These are phyloP conservation scores for Mycalesis mineus DNA, from an alignment of 2,888 invertebrate species.

Conservation along the genomic window DNA sequence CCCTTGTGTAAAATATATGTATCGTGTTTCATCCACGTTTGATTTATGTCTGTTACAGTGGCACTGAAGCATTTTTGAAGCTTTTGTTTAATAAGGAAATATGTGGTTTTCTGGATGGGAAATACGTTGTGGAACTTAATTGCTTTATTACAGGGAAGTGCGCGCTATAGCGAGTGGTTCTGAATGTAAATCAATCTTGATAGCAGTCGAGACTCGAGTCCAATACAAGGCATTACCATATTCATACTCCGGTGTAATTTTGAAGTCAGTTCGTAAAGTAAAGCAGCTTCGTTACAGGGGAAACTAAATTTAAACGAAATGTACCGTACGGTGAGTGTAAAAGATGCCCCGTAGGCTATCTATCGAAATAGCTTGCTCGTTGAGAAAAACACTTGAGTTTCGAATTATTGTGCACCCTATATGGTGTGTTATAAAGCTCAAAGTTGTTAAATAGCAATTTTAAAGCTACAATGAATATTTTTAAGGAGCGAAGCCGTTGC, in stretches of 20 bases:
- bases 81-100: slow-evolving; percentile 22
- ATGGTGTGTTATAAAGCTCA: slow-evolving; percentile 14
- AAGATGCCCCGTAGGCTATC: slow-evolving; percentile 51
- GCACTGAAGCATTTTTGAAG: slow-evolving; percentile 22
- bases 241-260: slow-evolving; percentile 7
- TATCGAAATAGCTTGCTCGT: slow-evolving; percentile 42
- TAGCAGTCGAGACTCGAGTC: slow-evolving; percentile 4
- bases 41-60: slow-evolving; percentile 24
- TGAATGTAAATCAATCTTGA: slow-evolving; percentile 25
- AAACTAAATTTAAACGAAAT: slow-evolving; percentile 52
- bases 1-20: slow-evolving; percentile 26
- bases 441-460: slow-evolving; percentile 15
- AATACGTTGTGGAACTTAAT: slow-evolving; percentile 24
- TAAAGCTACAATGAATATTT: slow-evolving; percentile 39
- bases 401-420: slow-evolving; percentile 12
- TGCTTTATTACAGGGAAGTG: slow-evolving; percentile 28
- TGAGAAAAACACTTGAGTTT: slow-evolving; percentile 10
- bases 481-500: slow-evolving; percentile 47
- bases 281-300: slow-evolving; percentile 35
- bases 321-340: slow-evolving; percentile 47
- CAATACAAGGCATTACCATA: slow-evolving; percentile 10
- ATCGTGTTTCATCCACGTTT: slow-evolving; percentile 24
- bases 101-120: slow-evolving; percentile 9
- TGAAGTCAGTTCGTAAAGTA: slow-evolving; percentile 13
- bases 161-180: slow-evolving; percentile 23